A percentile compares a stretch with the other conserved stretches of the same genome.
Evolutionary conservation across 92 coral and sea anemone species (phyloP).

Genomic region (Epizoanthus fatuus): DNA sequence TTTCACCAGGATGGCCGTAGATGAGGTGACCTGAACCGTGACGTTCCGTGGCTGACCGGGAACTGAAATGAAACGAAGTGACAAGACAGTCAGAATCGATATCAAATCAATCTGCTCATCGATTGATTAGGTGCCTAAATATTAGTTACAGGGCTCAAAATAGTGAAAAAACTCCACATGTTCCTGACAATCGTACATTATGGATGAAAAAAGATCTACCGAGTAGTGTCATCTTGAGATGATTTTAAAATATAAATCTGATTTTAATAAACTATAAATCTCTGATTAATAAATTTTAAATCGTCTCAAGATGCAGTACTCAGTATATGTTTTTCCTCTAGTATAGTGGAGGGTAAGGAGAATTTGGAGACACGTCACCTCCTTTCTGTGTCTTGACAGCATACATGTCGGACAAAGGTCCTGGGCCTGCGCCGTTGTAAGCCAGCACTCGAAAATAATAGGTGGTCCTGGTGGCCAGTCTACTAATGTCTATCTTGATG

Average conservation of each 20-base stretch:
- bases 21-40: conserved; percentile 67
- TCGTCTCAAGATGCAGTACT: too few species aligned
- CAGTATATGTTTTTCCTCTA: too few species aligned
- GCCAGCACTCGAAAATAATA: conserved; percentile 75
- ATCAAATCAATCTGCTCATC: neutral
- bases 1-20: conserved; percentile 77
- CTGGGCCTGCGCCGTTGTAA: conserved; percentile 75
- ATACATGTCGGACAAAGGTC: conserved; percentile 77
- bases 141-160: too few species aligned
- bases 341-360: neutral
- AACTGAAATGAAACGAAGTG: conserved; percentile 51
- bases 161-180: too few species aligned
- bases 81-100: neutral
- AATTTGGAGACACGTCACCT: conserved; percentile 62
- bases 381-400: conserved; percentile 92
- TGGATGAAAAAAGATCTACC: too few species aligned
- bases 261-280: too few species aligned
- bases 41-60: conserved; percentile 91
- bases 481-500: conserved; percentile 64
- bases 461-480: conserved; percentile 70
- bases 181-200: too few species aligned
- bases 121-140: too few species aligned
- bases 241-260: too few species aligned
- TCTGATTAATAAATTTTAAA: too few species aligned
- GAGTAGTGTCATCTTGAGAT: too few species aligned